Percentiles rank a stretch among this genome's conserved stretches.
Evolutionary conservation across 92 coral and sea anemone species (phyloP).

Genomic region (Phymanthus crucifer): DNA sequence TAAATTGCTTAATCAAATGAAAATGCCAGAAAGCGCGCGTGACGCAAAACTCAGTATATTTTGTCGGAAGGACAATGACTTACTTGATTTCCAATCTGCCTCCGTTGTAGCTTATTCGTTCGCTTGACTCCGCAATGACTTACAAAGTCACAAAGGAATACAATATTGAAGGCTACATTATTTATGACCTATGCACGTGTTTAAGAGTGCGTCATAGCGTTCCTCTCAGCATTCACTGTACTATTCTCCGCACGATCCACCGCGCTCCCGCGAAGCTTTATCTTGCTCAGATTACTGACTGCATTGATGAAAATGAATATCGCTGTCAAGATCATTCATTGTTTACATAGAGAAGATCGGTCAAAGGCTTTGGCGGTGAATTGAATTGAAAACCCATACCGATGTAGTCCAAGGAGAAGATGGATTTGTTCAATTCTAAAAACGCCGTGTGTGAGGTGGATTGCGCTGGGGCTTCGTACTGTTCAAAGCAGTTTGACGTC

Average conservation of each 20-base stretch:
- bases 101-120: neutral
- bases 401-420: neutral
- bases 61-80: neutral
- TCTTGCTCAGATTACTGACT: constrained; percentile 2
- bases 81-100: neutral
- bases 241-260: constrained; percentile 9
- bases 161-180: neutral
- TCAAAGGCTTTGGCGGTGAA: neutral
- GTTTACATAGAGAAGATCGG: neutral
- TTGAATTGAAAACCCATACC: neutral
- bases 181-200: neutral
- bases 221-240: neutral
- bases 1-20: neutral
- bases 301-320: constrained; percentile 12
- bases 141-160: neutral
- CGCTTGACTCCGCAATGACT: neutral
- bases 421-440: neutral
- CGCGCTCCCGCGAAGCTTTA: constrained; percentile 5
- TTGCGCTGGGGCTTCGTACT: neutral
- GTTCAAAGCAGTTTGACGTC: constrained; percentile 2
- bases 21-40: neutral
- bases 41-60: neutral
- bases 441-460: neutral
- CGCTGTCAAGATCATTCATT: neutral
- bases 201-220: constrained; percentile 5